Evolutionary conservation across 2,888 invertebrate genomes (phyloP), one percentile per base, ranked within the genome.

Genomic region (Piscicola geometra): DNA sequence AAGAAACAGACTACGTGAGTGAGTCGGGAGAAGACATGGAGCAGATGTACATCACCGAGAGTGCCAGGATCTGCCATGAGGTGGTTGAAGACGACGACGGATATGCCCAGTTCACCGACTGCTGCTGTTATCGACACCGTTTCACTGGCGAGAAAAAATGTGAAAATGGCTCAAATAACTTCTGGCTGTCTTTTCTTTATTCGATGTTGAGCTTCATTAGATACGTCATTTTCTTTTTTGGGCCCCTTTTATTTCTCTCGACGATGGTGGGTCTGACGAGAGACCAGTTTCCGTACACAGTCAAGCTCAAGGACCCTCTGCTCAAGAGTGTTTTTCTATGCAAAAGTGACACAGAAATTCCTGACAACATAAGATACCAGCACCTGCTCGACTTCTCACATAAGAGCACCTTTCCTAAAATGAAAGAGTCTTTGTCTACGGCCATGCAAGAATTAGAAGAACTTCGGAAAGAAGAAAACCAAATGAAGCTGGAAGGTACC

Each of bases 121-220:
- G 80, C 56, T 84, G 83, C 77, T 84, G 84, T 78, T 68, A 56
- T 36, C 2, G 36, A 1, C 60, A 69, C 47, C 9, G 47, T 2
- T 71, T 76, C 30, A 77, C 80, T 3, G 81, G 80, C 3, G 76
- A 79, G 1, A 72, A 82, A 35, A 41, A 56, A 1, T 84, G 84
- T 73, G 79, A 78, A 0, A 81, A 81, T 2, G 79, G 82, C 60
- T 79, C 79, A 15, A 81, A 81, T n/a, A 83, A 84, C 72, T 77
- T 80, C 33, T 84, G 83, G 83, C 82, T 85, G 28, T 80, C 80
- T 1, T 81, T 84, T n/a, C 79, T 85, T 35, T 82, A 84, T 78
- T 74, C 81, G 21, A 79, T 83, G 66, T 81, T 85, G 12, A 79
- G 80, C 1, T 71, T 81, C 1, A 80, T 84, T 18, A 82, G 83